A percentile compares a stretch with the other conserved stretches of the same genome.
Conservation (phyloP, 2,113 vertebrate genomes). For the Corythornis vintsioides region DNA sequence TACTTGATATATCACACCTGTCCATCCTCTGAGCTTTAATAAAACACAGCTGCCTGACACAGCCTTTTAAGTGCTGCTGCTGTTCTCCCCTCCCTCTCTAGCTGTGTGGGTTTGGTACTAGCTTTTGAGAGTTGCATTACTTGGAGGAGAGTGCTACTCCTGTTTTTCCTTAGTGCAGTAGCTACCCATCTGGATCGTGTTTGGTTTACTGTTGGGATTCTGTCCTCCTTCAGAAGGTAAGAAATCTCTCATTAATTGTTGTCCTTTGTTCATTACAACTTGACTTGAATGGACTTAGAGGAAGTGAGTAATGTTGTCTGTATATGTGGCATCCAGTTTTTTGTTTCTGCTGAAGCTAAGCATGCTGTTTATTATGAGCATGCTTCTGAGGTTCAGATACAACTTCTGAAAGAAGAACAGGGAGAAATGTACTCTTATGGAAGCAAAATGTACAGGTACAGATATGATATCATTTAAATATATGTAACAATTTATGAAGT, state of each 20-base stretch:
- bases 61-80: neutral
- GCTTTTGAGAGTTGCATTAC: neutral
- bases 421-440: neutral
- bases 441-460: neutral
- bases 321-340: neutral
- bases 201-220: neutral
- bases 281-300: neutral
- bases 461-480: neutral
- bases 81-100: accelerated
- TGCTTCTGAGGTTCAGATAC: neutral
- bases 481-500: neutral
- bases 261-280: neutral
- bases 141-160: neutral
- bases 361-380: neutral
- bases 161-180: neutral
- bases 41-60: neutral
- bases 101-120: neutral
- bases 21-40: neutral
- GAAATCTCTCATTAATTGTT: neutral
- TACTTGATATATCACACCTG: neutral
- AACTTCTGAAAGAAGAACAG: neutral
- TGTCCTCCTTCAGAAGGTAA: neutral
- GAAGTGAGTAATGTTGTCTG: neutral
- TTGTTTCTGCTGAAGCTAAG: neutral
- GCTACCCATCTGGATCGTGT: neutral